Base-by-base conservation (phyloP, 2,888 invertebrate genomes). In the Drosophila buzzatii region DNA sequence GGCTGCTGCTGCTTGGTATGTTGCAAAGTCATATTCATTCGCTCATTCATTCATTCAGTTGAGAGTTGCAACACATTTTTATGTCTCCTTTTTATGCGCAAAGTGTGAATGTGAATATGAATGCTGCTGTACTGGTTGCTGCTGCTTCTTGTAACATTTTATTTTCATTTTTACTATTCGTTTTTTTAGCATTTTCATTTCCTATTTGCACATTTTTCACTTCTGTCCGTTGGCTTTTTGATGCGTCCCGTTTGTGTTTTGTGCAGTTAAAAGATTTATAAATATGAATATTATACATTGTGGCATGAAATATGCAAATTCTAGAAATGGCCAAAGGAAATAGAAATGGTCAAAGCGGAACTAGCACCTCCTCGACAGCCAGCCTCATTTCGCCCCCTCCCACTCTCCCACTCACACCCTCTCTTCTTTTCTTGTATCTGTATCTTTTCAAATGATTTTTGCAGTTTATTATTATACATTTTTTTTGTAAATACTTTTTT, bases 201-300 rank as follows among this genome's bases (percentile, higher is more conserved):
- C 89, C 85, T 89, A 78, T 89, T 85, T 86, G 78, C 80, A 81
- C 84, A 85, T 86, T 86, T 85, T 80, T 80, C 63, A 79, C 76
- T 76, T 64, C 82, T 79, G 71, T 84, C 87, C 85, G 79, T 77
- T 89, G 77, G 72, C 87, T 89, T 89, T 82, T 89, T 85, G 89
- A 85, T 89, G 88, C 80, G 80, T 82, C 82, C 80, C 81, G 79
- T 85, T 73, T 83, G 84, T 84, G 84, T 86, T 78, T 73, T 84
- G 86, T 86, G 81, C 87, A 87, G 85, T 77, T 85, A 89, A 85
- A 85, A 89, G 85, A 85, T 85, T 85, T 85, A 89, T 89, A 85
- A 85, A 89, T 85, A 89, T 89, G 90, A 85, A 85, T 89, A 85
- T 87, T 87, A 89, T 85, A 89, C 89, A 84, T 89, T 85, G 82